Conservation (phyloP, 2,113 vertebrate species). For the Bombycilla garrulus region DNA sequence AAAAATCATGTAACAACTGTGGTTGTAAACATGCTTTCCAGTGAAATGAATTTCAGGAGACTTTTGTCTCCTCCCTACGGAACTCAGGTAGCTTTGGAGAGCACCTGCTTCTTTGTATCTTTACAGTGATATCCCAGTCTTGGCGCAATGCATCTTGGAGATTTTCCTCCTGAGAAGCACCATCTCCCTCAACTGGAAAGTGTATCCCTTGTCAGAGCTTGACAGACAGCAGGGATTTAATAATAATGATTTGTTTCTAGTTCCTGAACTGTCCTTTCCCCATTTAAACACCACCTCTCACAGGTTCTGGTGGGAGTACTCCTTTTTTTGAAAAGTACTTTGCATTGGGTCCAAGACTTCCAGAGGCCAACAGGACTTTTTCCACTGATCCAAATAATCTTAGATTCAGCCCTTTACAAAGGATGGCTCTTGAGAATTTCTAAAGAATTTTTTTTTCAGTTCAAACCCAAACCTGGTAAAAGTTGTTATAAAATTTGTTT, state of each 20-base stretch:
- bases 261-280: not conserved
- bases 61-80: not conserved
- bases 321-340: not conserved
- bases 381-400: not conserved
- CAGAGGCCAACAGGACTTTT: not conserved
- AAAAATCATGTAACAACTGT: not conserved
- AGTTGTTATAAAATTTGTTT: not conserved
- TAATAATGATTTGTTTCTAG: not conserved
- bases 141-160: not conserved
- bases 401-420: not conserved
- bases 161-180: not conserved
- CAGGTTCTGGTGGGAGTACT: not conserved
- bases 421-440: not conserved
- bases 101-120: not conserved
- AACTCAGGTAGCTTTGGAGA: not conserved
- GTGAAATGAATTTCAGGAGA: not conserved
- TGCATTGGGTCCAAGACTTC: not conserved
- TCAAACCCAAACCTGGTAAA: not conserved
- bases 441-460: not conserved
- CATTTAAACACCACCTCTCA: not conserved
- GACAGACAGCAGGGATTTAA: not conserved
- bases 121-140: not conserved
- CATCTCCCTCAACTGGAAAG: not conserved
- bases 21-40: not conserved
- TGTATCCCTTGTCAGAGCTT: not conserved